A percentile compares a stretch with the other conserved stretches of the same genome.
phyloP scores from a whole-genome alignment of 2,113 vertebrate species.

The Silurus glanis region DNA sequence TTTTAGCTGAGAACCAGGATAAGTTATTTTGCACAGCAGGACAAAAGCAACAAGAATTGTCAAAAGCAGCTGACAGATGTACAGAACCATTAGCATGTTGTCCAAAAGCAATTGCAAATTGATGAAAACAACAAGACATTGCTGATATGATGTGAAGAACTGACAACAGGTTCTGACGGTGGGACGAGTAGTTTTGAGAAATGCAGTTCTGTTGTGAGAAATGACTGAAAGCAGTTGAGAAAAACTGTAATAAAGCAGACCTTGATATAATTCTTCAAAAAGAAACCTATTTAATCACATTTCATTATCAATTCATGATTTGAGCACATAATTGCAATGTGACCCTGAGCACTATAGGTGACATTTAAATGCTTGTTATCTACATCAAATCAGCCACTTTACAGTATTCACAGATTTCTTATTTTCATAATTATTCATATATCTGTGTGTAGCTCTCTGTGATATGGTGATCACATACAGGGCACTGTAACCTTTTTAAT shows the following conservation, averaged over 20 bases:
- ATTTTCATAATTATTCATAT: background rate
- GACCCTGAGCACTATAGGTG: background rate
- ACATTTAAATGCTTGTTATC: conserved; percentile 27
- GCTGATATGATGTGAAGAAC: no score
- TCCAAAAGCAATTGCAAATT: no score
- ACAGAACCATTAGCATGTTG: no score
- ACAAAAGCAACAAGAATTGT: no score
- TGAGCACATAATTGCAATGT: background rate
- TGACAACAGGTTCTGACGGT: no score
- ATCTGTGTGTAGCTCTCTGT: background rate
- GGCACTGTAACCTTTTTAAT: conserved; percentile 16
- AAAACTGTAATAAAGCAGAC: conserved; percentile 2
- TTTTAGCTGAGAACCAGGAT: no score
- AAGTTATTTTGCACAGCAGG: no score
- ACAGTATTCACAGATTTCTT: background rate
- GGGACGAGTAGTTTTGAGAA: no score
- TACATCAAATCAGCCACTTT: background rate
- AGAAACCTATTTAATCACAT: background rate
- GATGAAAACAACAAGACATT: no score
- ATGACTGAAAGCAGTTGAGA: no score
- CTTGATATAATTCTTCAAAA: background rate
- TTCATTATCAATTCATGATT: background rate
- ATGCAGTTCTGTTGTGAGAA: no score
- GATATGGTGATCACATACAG: conserved; percentile 25
- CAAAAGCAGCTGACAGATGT: no score